Evolutionary conservation across 2,797 vertebrate genomes (phyloP), one percentile per base, ranked within the genome.

Genomic region (Hippoglossus hippoglossus): DNA sequence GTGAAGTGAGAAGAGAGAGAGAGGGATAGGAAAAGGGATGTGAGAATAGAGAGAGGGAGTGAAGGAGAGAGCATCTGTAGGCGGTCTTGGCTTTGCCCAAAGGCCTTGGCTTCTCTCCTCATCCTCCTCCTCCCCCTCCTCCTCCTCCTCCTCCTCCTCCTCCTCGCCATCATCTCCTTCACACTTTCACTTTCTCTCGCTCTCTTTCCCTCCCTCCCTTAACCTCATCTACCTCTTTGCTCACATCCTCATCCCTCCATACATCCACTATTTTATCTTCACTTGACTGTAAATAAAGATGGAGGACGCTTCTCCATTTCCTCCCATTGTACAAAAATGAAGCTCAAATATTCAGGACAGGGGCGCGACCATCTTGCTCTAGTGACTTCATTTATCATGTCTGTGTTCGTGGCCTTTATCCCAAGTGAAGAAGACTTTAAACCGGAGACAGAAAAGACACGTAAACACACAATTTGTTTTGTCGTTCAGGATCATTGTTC

Each of bases 11-110:
- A 71, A 22, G 55, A 68, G 39, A 26, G n/a, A 46, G 57, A 67
- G 26, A 65, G 34, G 53, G 26, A 70, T 57, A 44, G 3, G 64
- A 9, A 62, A 31, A 18, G 66, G 70, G 19, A 56, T 44, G 74
- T 28, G 71, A 73, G 53, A 41, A 39, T 2, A 60, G n/a, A 47
- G 25, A 50, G 55, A 69, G 67, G 22, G 59, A 79, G 75, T 26
- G 83, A 77, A 57, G 52, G 83, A 89, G 83, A 73, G 80, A 82
- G 77, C 61, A 81, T 87, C 84, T 84, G 84, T 89, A 83, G 90
- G 91, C 84, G 83, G 84, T 86, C 71, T 90, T 92, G 88, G 89
- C 87, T 91, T 87, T 77, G 85, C 84, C 88, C 84, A 81, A 77
- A 90, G 87, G 87, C 80, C 84, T 89, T 90, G 85, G 84, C 86